These are phyloP conservation scores for Apostichopus californicus DNA, from an alignment of 35 echinoderm and acorn worm genomes.

Conservation along the genomic window DNA sequence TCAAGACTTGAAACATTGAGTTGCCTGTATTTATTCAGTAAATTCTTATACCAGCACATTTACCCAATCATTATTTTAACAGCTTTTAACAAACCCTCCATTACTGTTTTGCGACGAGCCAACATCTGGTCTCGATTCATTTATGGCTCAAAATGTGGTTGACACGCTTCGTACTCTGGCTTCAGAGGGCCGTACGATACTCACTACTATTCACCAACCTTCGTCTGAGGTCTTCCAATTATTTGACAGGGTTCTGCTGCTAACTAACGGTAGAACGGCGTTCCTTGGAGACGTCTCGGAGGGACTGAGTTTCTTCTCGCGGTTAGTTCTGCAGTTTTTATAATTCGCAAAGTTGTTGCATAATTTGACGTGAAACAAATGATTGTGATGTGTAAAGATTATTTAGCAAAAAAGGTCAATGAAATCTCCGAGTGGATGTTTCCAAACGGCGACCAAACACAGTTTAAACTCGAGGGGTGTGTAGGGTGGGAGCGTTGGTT, in stretches of 20 bases:
- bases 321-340: slow-evolving; percentile 17
- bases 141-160: slow-evolving; percentile 81
- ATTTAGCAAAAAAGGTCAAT: too few relatives aligned
- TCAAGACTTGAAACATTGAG: too few relatives aligned
- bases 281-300: slow-evolving; percentile 64
- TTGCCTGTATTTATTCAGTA: too few relatives aligned
- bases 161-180: slow-evolving; percentile 59
- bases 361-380: too few relatives aligned
- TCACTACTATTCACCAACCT: slow-evolving; percentile 79
- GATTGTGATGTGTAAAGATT: too few relatives aligned
- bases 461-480: too few relatives aligned
- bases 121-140: slow-evolving; percentile 82
- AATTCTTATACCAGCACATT: too few relatives aligned
- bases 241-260: slow-evolving; percentile 79
- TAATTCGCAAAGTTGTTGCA: background rate
- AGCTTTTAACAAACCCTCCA: slow-evolving; percentile 81
- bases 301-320: slow-evolving; percentile 58
- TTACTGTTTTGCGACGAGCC: slow-evolving; percentile 86
- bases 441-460: too few relatives aligned
- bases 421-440: too few relatives aligned
- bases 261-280: slow-evolving; percentile 70
- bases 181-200: slow-evolving; percentile 75
- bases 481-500: too few relatives aligned
- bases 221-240: slow-evolving; percentile 79
- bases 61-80: background rate